Base-by-base conservation (phyloP, 2,113 vertebrate species). In the Empidonax alnorum region DNA sequence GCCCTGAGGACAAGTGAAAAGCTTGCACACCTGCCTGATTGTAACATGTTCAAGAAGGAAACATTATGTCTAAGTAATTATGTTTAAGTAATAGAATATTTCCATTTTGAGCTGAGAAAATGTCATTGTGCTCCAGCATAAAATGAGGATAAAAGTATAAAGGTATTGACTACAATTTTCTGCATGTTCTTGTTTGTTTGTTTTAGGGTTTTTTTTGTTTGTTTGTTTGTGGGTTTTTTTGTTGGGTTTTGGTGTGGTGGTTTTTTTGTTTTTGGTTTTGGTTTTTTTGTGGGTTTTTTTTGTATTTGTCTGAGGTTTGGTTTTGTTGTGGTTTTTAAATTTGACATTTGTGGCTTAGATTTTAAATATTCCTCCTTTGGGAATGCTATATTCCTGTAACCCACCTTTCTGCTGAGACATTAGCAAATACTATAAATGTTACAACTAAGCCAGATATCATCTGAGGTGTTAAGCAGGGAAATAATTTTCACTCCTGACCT, bases 401-500 rank as follows among this genome's bases (percentile, higher is more conserved):
- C 68, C 52, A 94, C 58, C 49, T 79, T 94, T 87, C 61, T 71
- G 13, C 39, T 24, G 30, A 84, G 86, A 94, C 56, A 91, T 76
- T 85, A 91, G 78, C 91, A 96, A 96, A 94, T 79, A 85, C 28
- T 80, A 62, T 61, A 97, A 94, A 94, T 91, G 68, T 91, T 94
- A 85, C 91, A 72, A 86, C 62, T 90, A 94, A 96, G 90, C 77
- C 87, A 88, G 93, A 79, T 84, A 81, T 59, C 46, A 85, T 46
- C 44, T 39, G 46, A 96, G 23, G 68, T 53, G 46, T 84, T 94
- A 95, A 94, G 56, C 16, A 84, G 44, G 46, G 63, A 88, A 90
- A 88, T 86, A 59, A 88, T 82, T 95, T 93, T 91, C 61, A 75
- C 66, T 91, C 56, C 83, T 79, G 95, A 94, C 95, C 79, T 97